Evolutionary conservation across 2,113 vertebrate genomes (phyloP).

Genomic region (Onychostoma macrolepis): DNA sequence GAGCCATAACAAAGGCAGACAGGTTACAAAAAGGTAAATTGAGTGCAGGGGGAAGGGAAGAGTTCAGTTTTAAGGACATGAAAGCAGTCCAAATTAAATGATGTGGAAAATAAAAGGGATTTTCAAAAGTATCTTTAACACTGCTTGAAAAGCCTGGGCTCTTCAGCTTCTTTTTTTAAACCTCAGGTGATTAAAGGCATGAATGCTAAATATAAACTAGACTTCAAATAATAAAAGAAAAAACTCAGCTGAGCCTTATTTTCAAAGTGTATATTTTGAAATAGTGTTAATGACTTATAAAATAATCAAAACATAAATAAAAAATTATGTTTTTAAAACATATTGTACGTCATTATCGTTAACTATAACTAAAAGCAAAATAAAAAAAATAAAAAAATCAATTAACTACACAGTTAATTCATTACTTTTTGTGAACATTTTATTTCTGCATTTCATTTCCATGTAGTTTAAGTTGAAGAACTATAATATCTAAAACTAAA

Average conservation of each 20-base stretch:
- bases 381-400: no score
- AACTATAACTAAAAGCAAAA: no score
- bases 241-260: not conserved
- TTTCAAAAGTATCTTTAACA: not conserved
- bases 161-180: not conserved
- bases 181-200: not conserved
- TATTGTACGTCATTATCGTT: no score
- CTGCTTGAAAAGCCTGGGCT: not conserved
- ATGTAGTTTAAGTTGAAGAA: no score
- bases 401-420: no score
- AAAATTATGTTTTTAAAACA: no score
- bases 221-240: not conserved
- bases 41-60: not conserved
- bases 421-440: no score
- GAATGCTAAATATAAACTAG: conserved; percentile 7
- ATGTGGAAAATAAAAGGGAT: not conserved
- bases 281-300: not conserved
- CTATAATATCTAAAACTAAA: no score
- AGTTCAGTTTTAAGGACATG: not conserved
- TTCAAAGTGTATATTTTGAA: not conserved
- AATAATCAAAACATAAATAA: not conserved
- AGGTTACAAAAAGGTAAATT: not conserved
- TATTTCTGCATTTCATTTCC: no score
- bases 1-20: not conserved
- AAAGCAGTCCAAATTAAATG: not conserved